phyloP scores from a whole-genome alignment of 2,113 vertebrate species.

The Scomber colias region DNA sequence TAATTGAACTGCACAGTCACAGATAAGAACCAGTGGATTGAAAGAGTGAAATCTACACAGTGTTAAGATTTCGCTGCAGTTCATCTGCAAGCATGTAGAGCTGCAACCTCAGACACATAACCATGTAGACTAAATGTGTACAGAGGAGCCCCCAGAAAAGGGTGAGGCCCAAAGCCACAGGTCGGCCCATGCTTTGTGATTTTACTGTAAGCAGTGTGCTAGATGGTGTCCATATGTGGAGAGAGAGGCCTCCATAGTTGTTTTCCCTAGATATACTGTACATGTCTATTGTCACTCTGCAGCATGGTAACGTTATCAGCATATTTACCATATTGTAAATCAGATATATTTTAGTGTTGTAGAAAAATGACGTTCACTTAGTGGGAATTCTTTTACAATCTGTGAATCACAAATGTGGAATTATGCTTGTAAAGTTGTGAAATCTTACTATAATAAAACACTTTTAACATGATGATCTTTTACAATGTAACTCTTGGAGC shows the following conservation, averaged over 20 bases:
- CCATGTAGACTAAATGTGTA: slow-evolving; percentile 10
- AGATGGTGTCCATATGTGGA: slow-evolving; percentile 22
- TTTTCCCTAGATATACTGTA: no score
- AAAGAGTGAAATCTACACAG: not conserved
- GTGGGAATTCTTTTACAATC: not conserved
- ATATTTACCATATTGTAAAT: not conserved
- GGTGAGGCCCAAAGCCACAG: not conserved
- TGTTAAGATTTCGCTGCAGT: not conserved
- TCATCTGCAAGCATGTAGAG: not conserved
- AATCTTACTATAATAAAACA: no score
- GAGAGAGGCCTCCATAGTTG: not conserved
- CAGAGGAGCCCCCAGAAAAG: slow-evolving; percentile 38
- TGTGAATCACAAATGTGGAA: no score
- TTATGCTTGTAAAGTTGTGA: no score
- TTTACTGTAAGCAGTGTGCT: slow-evolving; percentile 10
- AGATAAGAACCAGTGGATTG: not conserved
- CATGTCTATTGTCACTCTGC: no score
- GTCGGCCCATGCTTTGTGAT: slow-evolving; percentile 28
- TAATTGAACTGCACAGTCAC: not conserved
- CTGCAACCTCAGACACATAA: slow-evolving; percentile 18
- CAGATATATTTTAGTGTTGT: no score
- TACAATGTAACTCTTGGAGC: not conserved
- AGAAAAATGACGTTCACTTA: no score
- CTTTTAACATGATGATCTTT: not conserved
- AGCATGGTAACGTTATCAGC: not conserved